Percentiles rank a stretch among this genome's conserved stretches.
phyloP scores from a whole-genome alignment of 2,888 invertebrate species.

The Brenthis hecate region DNA sequence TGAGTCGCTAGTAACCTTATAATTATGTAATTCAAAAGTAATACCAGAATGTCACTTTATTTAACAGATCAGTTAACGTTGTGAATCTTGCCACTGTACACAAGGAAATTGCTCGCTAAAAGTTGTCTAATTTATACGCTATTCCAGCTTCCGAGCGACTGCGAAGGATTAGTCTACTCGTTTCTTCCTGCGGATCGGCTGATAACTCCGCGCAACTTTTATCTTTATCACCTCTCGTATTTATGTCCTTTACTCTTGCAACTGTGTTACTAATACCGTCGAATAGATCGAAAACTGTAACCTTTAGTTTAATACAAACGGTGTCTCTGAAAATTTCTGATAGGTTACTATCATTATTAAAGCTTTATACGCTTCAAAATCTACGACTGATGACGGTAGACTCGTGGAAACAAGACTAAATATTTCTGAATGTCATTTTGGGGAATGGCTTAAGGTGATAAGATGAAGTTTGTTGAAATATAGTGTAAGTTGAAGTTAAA shows the following conservation, averaged over 20 bases:
- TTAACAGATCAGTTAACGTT: conserved; percentile 24
- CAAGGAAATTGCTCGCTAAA: conserved; percentile 77
- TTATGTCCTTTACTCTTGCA: conserved; percentile 37
- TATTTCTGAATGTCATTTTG: conserved; percentile 1
- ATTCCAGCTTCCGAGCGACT: conserved; percentile 52
- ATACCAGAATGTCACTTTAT: conserved; percentile 7
- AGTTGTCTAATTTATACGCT: conserved; percentile 75
- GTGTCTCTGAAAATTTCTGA: conserved; percentile 5
- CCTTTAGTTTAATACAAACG: conserved; percentile 16
- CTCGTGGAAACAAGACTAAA: conserved; percentile 1
- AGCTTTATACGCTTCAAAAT: conserved; percentile 14
- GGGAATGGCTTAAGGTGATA: too few species aligned
- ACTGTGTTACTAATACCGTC: conserved; percentile 35
- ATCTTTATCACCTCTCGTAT: conserved; percentile 42
- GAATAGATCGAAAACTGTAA: conserved; percentile 31
- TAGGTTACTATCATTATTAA: conserved; percentile 4
- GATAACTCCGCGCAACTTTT: conserved; percentile 44
- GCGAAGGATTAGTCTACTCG: conserved; percentile 44
- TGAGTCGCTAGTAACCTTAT: not conserved
- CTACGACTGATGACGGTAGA: conserved; percentile 1
- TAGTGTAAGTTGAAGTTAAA: too few species aligned
- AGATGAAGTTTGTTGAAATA: too few species aligned
- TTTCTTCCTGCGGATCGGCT: conserved; percentile 43
- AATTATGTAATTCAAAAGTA: conserved; percentile 5
- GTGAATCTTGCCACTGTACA: conserved; percentile 68